Percentiles rank a stretch among this genome's conserved stretches.
These are phyloP conservation scores for Caenorhabditis plicata DNA, from an alignment of 2,888 invertebrate species.

Conservation along the genomic window DNA sequence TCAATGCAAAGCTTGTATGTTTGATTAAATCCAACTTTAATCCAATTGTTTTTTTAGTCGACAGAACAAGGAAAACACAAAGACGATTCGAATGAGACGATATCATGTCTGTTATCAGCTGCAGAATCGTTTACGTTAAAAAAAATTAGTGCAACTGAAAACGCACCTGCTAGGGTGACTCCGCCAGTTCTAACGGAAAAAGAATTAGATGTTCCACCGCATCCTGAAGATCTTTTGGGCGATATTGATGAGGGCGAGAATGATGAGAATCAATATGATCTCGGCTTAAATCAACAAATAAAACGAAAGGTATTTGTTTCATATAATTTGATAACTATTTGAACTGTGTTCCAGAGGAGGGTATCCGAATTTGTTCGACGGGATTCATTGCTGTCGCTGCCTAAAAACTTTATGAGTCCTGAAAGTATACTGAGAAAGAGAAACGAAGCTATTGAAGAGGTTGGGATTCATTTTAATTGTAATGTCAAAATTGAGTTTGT, in stretches of 20 bases:
- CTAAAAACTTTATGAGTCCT: slow-evolving; percentile 20
- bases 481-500: not conserved
- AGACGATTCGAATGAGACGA: not conserved
- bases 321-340: slow-evolving; percentile 9
- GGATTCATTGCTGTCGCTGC: slow-evolving; percentile 19
- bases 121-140: too few species aligned
- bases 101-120: not conserved
- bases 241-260: not conserved
- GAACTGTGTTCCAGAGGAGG: slow-evolving; percentile 7
- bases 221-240: not conserved
- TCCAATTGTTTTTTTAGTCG: too few species aligned
- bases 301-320: too few species aligned
- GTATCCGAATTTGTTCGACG: slow-evolving; percentile 16
- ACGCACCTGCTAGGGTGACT: not conserved
- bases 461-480: slow-evolving; percentile 3
- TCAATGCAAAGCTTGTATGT: too few species aligned
- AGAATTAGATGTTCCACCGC: not conserved
- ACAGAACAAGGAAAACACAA: not conserved
- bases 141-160: not conserved
- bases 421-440: slow-evolving; percentile 6
- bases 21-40: too few species aligned
- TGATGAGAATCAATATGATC: not conserved
- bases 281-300: not conserved
- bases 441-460: slow-evolving; percentile 18
- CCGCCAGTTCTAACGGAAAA: not conserved